Conservation (phyloP, 2,113 vertebrate genomes). For the Castor canadensis region DNA sequence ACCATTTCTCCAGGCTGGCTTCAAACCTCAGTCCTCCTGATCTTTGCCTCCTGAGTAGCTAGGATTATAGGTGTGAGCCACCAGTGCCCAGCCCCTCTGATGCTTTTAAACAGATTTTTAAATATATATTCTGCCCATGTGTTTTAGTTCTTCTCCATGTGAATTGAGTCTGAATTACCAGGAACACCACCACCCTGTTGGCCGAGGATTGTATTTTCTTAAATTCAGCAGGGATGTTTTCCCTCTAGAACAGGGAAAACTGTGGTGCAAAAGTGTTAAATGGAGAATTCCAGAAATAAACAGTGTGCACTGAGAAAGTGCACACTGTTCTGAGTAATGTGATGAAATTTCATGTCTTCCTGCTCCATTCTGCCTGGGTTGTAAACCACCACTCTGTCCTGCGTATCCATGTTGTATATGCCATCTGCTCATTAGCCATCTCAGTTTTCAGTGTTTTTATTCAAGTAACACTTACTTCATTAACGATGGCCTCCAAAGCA, state of each 20-base stretch:
- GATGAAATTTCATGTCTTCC: too few species aligned
- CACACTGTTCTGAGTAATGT: too few species aligned
- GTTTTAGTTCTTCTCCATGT: background rate
- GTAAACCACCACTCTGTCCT: background rate
- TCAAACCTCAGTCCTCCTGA: too few species aligned
- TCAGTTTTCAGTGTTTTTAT: background rate
- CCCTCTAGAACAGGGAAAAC: background rate
- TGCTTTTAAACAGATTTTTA: background rate
- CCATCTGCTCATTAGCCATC: background rate
- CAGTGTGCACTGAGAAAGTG: too few species aligned
- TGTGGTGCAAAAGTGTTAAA: background rate
- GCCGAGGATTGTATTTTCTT: background rate
- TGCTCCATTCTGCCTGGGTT: too few species aligned
- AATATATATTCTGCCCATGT: background rate
- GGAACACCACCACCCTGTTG: background rate
- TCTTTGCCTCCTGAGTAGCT: too few species aligned
- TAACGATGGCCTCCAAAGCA: background rate
- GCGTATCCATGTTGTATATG: background rate
- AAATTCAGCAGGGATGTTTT: background rate
- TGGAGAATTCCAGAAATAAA: background rate
- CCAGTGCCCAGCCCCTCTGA: too few species aligned
- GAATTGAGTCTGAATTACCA: constrained; percentile 11
- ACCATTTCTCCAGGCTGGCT: too few species aligned
- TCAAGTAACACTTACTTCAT: background rate
- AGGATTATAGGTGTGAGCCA: too few species aligned